Base-by-base conservation (phyloP, 2,113 vertebrate genomes). In the Pangasianodon hypophthalmus region DNA sequence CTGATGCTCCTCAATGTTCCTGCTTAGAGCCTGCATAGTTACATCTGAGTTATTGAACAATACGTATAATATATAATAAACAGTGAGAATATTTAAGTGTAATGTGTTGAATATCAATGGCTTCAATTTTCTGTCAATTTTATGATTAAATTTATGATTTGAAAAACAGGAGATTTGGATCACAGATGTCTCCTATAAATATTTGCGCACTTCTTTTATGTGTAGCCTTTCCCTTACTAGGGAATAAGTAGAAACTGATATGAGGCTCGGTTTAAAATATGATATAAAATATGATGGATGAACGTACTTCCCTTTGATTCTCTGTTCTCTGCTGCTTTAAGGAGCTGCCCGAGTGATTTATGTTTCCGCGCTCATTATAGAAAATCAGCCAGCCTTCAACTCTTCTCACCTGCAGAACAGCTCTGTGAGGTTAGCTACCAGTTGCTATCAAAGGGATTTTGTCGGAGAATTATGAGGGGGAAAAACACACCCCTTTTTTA, bases 401-500 rank as follows among this genome's bases (percentile, higher is more conserved):
- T 93, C 87, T 93, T 95, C 90, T 94, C 93, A 94, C 93, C 90
- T 92, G 91, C 85, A 85, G 62, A 91, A 89, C 88, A 91, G 87
- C 71, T 92, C 90, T 91, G 18, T 16, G 26, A 93, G 90, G 56
- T 46, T 88, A 90, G 75, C 91, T 94, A 93, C 91, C 90, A 87
- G 8, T 84, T 92, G 90, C 86, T 69, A 89, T 90, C 89, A 79
- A 88, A 93, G 88, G 90, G 24, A 5, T 91, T 92, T 87, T 50
- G 83, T 84, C 60, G 77, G 67, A 90, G 85, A 85, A 90, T 67
- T 90, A 87, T 56, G 84, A 88, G 88, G 85, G 46, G 48, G 75
- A 24, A 83, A 86, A 87, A 62, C 60, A 14, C 44, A 79, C 41
- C 32, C 32, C 32, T 73, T 8, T 46, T 46, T 54, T 54, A 54